These are phyloP conservation scores for Chaetogeoica ovagalla DNA, from an alignment of 2,888 invertebrate species.

Conservation along the genomic window DNA sequence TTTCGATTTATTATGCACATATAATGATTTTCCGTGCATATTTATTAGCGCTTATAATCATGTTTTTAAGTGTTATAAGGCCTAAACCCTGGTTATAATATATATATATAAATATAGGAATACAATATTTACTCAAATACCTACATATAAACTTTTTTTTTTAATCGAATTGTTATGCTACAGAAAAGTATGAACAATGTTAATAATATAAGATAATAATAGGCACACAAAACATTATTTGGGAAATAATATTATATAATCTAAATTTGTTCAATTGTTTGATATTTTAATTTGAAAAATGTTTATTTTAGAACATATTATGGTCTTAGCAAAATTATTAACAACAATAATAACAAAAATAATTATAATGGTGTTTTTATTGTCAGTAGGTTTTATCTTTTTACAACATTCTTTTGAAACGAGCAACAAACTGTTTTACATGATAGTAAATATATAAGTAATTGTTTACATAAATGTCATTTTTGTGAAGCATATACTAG, in stretches of 20 bases:
- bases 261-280: neutral
- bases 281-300: neutral
- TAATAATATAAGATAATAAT: constrained; percentile 2
- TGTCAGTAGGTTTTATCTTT: constrained; percentile 37
- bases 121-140: too few relatives aligned
- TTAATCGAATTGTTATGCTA: too few relatives aligned
- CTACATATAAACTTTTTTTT: too few relatives aligned
- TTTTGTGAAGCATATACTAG: constrained; percentile 31
- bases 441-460: constrained; percentile 13
- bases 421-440: constrained; percentile 40
- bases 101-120: too few relatives aligned
- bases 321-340: neutral
- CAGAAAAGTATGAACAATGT: neutral
- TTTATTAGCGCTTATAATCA: too few relatives aligned
- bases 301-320: neutral
- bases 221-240: too few relatives aligned
- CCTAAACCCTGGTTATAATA: too few relatives aligned
- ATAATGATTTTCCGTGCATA: too few relatives aligned
- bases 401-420: constrained; percentile 34
- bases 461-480: constrained; percentile 30
- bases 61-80: too few relatives aligned
- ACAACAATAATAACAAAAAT: constrained; percentile 4
- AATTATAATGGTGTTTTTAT: constrained; percentile 42
- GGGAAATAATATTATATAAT: neutral
- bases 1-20: too few relatives aligned